Evolutionary conservation across 2,888 invertebrate species (phyloP), one percentile per base, ranked within the genome.

Genomic region (Zhuqinia jingwanae): DNA sequence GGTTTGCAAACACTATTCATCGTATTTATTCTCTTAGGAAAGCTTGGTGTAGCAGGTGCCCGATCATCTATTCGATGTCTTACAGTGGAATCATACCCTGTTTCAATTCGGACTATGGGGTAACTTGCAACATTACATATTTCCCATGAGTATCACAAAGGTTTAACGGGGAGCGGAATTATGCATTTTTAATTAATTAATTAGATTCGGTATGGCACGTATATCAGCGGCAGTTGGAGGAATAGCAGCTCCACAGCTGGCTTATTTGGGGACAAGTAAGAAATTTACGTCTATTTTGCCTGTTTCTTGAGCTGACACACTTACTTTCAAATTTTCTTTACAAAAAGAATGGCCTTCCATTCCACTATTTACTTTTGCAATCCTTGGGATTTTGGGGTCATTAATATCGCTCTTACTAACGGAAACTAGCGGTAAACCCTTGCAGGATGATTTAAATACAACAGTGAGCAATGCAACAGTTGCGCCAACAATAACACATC

Each of bases 61-160:
- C 53, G 89, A 15, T 87, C 87, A 11, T 50, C 87, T 0, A 77
- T 87, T 17, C 45, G 87, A 22, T 60, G 53, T 6, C 47, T 85
- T 8, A 88, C 87, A 3, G 87, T 87, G 27, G 85, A 87, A 65
- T 87, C 87, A 8, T 88, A 88, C 47, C 88, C 88, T 0, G 82
- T 89, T 13, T 84, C 88, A 2, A 88, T 88, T 42, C 63, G 89
- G 11, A 89, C 88, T 0, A 89, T 89, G 88, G 89, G 89, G 73
- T 73, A 1, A 58, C 2, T 11, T 58, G 25, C 13, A 15, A 73
- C n/a, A 45, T 0, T 10, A 13, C 15, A 63, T n/a, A 11, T n/a
- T 47, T 25, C n/a, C n/a, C n/a, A n/a, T n/a, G n/a, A n/a, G n/a
- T n/a, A n/a, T n/a, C n/a, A n/a, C n/a, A n/a, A n/a, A n/a, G n/a